Percentiles rank a stretch among this genome's conserved stretches.
phyloP scores from a whole-genome alignment of 2,113 vertebrate species.

The Tangachromis dhanisi region DNA sequence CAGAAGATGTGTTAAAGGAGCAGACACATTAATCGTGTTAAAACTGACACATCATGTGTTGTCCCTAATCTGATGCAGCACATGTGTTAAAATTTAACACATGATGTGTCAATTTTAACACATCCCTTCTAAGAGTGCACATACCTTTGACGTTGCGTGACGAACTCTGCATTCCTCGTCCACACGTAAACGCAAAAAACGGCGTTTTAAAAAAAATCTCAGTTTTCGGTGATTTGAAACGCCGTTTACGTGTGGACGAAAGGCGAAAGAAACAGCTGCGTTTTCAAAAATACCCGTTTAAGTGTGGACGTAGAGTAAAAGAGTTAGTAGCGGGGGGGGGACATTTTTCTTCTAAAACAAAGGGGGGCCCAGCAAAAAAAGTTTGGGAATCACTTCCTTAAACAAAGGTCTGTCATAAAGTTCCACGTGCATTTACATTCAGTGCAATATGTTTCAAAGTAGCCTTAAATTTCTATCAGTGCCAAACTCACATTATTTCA shows the following conservation, averaged over 20 bases:
- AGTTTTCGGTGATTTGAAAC: neutral
- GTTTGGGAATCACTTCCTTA: too few relatives aligned
- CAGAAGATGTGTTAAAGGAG: too few relatives aligned
- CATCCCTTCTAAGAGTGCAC: too few relatives aligned
- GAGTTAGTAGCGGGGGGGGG: accelerated
- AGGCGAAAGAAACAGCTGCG: neutral
- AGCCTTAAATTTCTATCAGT: neutral
- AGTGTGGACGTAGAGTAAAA: neutral
- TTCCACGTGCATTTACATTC: neutral
- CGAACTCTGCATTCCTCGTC: neutral
- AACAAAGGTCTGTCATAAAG: neutral
- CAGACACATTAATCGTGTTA: too few relatives aligned
- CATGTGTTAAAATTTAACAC: too few relatives aligned
- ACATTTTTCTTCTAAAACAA: neutral
- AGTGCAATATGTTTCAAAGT: neutral
- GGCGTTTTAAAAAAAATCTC: neutral
- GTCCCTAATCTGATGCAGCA: too few relatives aligned
- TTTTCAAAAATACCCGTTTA: neutral
- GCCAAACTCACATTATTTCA: neutral
- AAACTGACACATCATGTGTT: too few relatives aligned
- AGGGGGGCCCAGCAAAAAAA: too few relatives aligned
- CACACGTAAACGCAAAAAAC: too few relatives aligned
- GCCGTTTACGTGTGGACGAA: accelerated
- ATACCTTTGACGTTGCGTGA: accelerated
- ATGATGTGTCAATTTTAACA: too few relatives aligned